Base-by-base conservation (phyloP, 2,888 invertebrate species). In the Empis stercorea region DNA sequence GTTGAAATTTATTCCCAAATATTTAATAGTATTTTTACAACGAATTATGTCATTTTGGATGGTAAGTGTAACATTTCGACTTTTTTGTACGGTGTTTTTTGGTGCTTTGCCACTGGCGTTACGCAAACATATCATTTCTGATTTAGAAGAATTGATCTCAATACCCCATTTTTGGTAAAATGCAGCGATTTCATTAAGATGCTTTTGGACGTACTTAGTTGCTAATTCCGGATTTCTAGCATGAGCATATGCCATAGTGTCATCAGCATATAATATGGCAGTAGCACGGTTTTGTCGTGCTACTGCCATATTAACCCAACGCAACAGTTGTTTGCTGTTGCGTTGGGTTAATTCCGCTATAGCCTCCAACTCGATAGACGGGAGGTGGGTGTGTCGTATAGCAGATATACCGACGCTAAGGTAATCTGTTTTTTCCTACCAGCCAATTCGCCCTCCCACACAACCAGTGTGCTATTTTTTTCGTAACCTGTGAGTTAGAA, bases 211-310 rank as follows among this genome's bases (percentile, higher is more conserved):
- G 13, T 14, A 32, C 0, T 17, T n/a, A 1, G 46, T n/a, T 1
- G 49, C 50, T 2, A 9, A 7, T 1, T 16, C 3, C 0, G 46
- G 49, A 6, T 30, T 48, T 11, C 36, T 43, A 13, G 37, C 27
- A 11, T 51, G 45, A 1, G 41, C 43, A 23, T 50, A 52, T 0
- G 39, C 34, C 0, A 50, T 27, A 2, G 52, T 51, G 16, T 51
- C 51, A 15, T 51, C 52, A 1, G 49, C 49, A n/a, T 52, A 54
- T 1, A 51, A 30, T 1, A 51, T 42, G 23, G 48, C 30, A 14
- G 38, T 50, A 2, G 44, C n/a, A n/a, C n/a, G n/a, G 38, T 2
- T 43, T 13, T 10, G 30, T 15, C 2, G 30, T 30, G n/a, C n/a
- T n/a, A n/a, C n/a, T n/a, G n/a, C n/a, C n/a, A n/a, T n/a, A n/a